These are phyloP conservation scores for Papilio helenus DNA, from an alignment of 1,140 invertebrate species.

Conservation along the genomic window DNA sequence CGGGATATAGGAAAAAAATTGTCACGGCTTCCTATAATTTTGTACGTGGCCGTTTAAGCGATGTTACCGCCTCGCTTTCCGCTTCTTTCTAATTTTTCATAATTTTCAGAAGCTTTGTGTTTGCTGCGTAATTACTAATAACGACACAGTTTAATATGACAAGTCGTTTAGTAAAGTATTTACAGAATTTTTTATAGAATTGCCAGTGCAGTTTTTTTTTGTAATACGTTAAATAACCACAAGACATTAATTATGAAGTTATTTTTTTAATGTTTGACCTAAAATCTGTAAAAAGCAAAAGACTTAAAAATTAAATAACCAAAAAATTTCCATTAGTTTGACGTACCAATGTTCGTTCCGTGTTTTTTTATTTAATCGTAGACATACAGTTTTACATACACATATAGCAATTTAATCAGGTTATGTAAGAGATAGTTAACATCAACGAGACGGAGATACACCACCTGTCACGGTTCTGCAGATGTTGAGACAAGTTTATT, in stretches of 20 bases:
- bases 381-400: background rate
- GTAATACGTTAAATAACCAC: background rate
- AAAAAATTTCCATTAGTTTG: background rate
- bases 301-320: too few species aligned
- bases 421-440: conserved; percentile 15
- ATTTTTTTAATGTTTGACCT: background rate
- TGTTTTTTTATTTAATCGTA: too few species aligned
- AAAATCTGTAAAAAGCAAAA: background rate
- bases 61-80: conserved; percentile 69
- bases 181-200: background rate
- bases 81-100: conserved; percentile 72
- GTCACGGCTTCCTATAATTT: conserved; percentile 80
- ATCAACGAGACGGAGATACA: background rate
- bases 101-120: conserved; percentile 68
- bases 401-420: background rate
- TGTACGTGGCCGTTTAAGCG: conserved; percentile 77
- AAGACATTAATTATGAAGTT: background rate
- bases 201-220: background rate
- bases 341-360: too few species aligned
- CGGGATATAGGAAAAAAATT: conserved; percentile 76
- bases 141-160: conserved; percentile 33
- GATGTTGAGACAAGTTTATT: conserved; percentile 5
- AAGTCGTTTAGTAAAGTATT: background rate
- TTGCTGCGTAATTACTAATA: conserved; percentile 49
- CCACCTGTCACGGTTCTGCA: background rate